Evolutionary conservation across 2,797 vertebrate genomes (phyloP), one percentile per base, ranked within the genome.

Genomic region (Picus viridis): DNA sequence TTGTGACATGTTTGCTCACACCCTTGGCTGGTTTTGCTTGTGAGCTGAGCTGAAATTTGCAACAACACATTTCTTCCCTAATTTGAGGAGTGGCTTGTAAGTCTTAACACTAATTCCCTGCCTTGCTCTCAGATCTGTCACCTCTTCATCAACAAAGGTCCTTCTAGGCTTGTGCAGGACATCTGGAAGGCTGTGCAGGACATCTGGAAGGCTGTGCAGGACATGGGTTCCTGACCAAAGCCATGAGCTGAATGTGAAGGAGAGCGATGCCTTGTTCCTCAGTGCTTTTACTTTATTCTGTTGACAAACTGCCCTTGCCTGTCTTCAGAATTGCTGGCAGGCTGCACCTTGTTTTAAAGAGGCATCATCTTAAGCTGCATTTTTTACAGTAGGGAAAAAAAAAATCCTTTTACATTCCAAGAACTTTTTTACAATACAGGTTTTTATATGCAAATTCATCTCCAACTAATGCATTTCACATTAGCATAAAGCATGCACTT

Each of bases 31-130:
- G 47, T 39, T 79, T 43, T 70, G 49, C 57, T 74, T 6, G 1
- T 45, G 74, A 86, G 54, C 43, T 29, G 23, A 61, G 51, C 19
- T 51, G 72, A 65, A 27, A 7, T 24, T 32, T 89, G 56, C 65
- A 79, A 61, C 69, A 59, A 23, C 13, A 22, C 16, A 2, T 88
- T 84, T 88, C 83, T 84, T 86, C 67, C 51, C 53, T 59, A 20
- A 47, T 71, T 84, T 59, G 47, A 87, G 49, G 19, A 53, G 49
- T 17, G 39, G 49, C 77, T 88, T 26, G 8, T 49, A 32, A 61
- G 51, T 80, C 53, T 73, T 70, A 89, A 94, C 90, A 92, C 93
- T 96, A 95, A 94, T 69, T 80, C 67, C 69, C 56, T 85, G 34
- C 45, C 51, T 56, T 80, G 51, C 36, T 69, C 53, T 80, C 61